Base-by-base conservation (phyloP, 2,113 vertebrate genomes). In the Taurulus bubalis region DNA sequence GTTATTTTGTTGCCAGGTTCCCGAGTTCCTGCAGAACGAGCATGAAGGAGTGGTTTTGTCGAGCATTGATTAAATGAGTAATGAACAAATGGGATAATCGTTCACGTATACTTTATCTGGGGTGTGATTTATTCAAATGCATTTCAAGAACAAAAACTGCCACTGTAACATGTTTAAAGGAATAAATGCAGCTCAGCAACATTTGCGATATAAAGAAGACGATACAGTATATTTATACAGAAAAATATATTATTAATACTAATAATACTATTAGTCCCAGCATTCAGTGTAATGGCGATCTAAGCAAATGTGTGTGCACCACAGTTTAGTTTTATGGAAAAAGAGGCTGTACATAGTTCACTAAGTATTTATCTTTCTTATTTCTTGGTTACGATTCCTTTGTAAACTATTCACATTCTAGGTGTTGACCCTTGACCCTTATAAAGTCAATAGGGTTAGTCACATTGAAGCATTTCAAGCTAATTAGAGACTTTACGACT, bases 71-170 rank as follows among this genome's bases (percentile, higher is more conserved):
- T 8, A 20, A 67, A 66, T 20, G 2, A 42, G 8, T 47, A 63
- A 40, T 55, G 16, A 77, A 45, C 24, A 53, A 28, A 18, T 18
- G 16, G 8, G 22, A 28, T 56, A 49, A 16, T 26, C 40, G 15
- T 62, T 71, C 16, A 60, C 59, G 1, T 36, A n/a, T 9, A 3
- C 34, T 18, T 53, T 71, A 60, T 66, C 64, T 28, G 1, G 34
- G 49, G 72, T 42, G 64, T 60, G 66, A 72, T 71, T 72, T 12
- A 69, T 36, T 42, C 53, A 2, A 55, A 45, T 34, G 15, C 51
- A 53, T 15, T 38, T 5, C 6, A n/a, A n/a, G n/a, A n/a, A n/a
- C n/a, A n/a, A 22, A 62, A 15, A 42, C 66, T 24, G 12, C 34
- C 8, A 12, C 32, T n/a, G 5, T 60, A 20, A 30, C 14, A 14